Evolutionary conservation across 2,888 invertebrate species (phyloP), one percentile per base, ranked within the genome.

Genomic region (Drepana falcataria): DNA sequence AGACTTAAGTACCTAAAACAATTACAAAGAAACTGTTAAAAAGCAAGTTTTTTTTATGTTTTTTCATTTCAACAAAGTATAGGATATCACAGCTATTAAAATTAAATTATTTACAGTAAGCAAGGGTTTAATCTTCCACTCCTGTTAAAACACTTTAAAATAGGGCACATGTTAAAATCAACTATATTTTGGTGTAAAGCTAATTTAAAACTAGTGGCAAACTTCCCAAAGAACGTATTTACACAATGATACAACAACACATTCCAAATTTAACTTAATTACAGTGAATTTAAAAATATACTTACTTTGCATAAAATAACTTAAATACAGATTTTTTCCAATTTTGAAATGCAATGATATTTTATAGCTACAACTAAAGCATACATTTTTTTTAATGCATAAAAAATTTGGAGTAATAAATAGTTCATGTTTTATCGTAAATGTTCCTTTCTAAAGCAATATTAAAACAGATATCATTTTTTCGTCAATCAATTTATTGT

Each of bases 171-270:
- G 61, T 62, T 70, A 77, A 77, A 75, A 76, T 72, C 65, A 73
- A 75, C 85, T 83, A 85, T 71, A 84, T 86, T 90, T 90, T 90
- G 90, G 90, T 88, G 86, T 88, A 88, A 85, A 87, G 90, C 90
- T 90, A 89, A 79, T 65, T 21, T 70, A 77, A 74, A 72, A 68
- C 87, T 89, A 89, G 83, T 89, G 89, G 89, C 88, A 89, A 81
- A 75, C 64, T 61, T 68, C 66, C 64, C 63, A 59, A 64, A 56
- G 64, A 48, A 48, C 65, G 65, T 72, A 59, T 73, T 65, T 72
- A 75, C 66, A 75, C 60, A 73, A 64, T 66, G 63, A 63, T 56
- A 61, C 62, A 55, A 61, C 62, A 55, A 64, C 59, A 61, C 60
- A 63, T 59, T 66, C 55, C 57, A 33, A 37, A 66, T 60, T 60